Evolutionary conservation across 2,888 invertebrate genomes (phyloP), one percentile per base, ranked within the genome.

Genomic region (Nipponacmea schrenckii): DNA sequence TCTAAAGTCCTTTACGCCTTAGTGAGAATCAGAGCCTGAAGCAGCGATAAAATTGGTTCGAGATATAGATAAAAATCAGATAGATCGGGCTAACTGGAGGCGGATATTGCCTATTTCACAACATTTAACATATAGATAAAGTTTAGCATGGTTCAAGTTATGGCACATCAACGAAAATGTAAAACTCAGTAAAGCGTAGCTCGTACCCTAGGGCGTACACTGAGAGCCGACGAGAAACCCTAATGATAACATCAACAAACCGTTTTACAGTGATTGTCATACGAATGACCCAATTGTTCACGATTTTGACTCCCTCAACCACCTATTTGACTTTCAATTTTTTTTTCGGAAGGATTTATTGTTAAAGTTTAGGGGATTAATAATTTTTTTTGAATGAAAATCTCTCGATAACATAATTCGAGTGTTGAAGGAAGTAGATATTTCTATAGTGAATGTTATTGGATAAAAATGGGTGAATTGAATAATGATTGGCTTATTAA

Each of bases 61-160:
- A 56, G 56, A 56, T 56, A 10, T 20, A 56, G 56, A 56, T 56
- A 56, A 24, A 10, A 24, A 56, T 56, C 56, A 24, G 56, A 56
- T 56, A 56, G 20, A 24, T 56, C 24, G 24, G 20, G 2, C 12
- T 56, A 24, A 56, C 56, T 56, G 20, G 56, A 56, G 56, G 56
- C 56, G 56, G 56, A 56, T 56, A 56, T 56, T 56, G 56, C 20
- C 56, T 56, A 56, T 56, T 56, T 56, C 56, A 56, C 56, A 56
- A 56, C 56, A 56, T 56, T 24, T 24, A 56, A 56, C 56, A 56
- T 56, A 24, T 20, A 56, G 56, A 20, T 24, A 24, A 24, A 20
- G 56, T 24, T 24, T 24, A 56, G 56, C 56, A 39, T 39, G 39
- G 39, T 39, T 10, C 10, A 39, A 39, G 39, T 39, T 24, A 56